A percentile compares a stretch with the other conserved stretches of the same genome.
These are phyloP conservation scores for Narcine bancroftii DNA, from an alignment of 2,113 vertebrate species.

Conservation along the genomic window DNA sequence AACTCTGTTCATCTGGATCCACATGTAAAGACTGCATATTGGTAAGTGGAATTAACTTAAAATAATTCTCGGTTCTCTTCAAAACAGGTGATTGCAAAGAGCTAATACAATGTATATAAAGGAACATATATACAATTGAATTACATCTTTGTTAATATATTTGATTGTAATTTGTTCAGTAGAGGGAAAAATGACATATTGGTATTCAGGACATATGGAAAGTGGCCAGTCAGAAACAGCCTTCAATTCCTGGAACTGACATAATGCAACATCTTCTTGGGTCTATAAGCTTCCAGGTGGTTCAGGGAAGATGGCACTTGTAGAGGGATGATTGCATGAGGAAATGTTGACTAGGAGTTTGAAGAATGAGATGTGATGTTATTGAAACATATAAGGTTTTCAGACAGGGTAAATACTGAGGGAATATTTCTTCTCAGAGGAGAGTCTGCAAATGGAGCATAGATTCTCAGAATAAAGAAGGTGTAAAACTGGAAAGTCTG, in stretches of 20 bases:
- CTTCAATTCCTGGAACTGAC: background rate
- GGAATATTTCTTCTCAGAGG: too few species aligned
- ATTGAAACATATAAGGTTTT: too few species aligned
- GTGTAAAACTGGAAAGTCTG: too few species aligned
- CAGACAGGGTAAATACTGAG: too few species aligned
- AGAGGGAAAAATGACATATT: background rate
- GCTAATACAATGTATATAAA: background rate
- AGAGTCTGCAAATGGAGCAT: too few species aligned
- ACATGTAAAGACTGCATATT: background rate
- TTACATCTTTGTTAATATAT: background rate
- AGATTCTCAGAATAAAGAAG: too few species aligned
- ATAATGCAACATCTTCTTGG: background rate
- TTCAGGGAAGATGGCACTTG: too few species aligned
- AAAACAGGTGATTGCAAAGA: background rate
- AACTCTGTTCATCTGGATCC: background rate
- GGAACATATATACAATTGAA: background rate
- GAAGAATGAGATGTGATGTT: too few species aligned
- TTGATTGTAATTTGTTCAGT: background rate
- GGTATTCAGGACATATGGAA: background rate
- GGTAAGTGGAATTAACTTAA: background rate
- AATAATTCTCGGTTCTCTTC: background rate
- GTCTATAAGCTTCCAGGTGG: background rate
- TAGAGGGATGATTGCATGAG: too few species aligned
- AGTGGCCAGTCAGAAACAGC: background rate
- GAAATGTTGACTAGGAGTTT: too few species aligned